These are phyloP conservation scores for Mechanitis mazaeus DNA, from an alignment of 2,888 invertebrate genomes.

Conservation along the genomic window DNA sequence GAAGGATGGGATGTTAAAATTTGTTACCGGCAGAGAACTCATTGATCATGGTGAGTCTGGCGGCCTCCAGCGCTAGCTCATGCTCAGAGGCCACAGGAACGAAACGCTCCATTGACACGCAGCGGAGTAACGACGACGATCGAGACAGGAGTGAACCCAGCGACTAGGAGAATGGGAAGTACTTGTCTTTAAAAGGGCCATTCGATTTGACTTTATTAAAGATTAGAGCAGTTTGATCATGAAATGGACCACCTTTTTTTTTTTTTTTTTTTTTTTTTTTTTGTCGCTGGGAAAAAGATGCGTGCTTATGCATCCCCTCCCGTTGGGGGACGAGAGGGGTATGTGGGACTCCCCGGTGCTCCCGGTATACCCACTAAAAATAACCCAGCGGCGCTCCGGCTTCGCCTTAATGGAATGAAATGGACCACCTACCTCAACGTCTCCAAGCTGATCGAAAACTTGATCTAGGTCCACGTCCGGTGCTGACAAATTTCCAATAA, in stretches of 20 bases:
- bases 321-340: no score
- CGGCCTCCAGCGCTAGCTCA: conserved; percentile 76
- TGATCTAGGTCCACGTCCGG: conserved; percentile 46
- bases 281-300: no score
- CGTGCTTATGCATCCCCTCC: no score
- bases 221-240: no score
- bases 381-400: no score
- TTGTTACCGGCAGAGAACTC: conserved; percentile 81
- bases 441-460: conserved; percentile 50
- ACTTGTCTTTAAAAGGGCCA: not conserved
- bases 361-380: no score
- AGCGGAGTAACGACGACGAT: conserved; percentile 77
- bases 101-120: conserved; percentile 79
- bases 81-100: conserved; percentile 67
- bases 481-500: conserved; percentile 38
- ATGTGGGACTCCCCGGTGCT: no score
- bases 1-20: not conserved
- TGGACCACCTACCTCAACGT: conserved; percentile 30
- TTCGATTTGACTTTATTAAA: no score
- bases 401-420: no score
- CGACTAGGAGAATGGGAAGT: not conserved
- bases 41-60: conserved; percentile 74
- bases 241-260: not conserved
- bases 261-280: no score
- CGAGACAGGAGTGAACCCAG: not conserved